phyloP scores from a whole-genome alignment of 2,113 vertebrate genomes.

The human (Homo sapiens) region GRCh38 chr4:182923001-182923500 shows the following conservation, averaged over 20 bases:
- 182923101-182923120: background rate
- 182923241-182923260: background rate
- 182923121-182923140: background rate
- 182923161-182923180: background rate
- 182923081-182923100: background rate
- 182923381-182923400: fast-evolving
- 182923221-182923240: background rate
- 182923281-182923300: background rate
- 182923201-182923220: background rate
- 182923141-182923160: background rate
- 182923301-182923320: too few species aligned
- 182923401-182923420: background rate
- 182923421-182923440: background rate
- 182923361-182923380: background rate
- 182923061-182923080: background rate
- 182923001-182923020: background rate
- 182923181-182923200: background rate
- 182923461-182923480: background rate
- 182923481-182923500: background rate
- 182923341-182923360: background rate
- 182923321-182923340: background rate
- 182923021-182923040: background rate
- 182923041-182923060: background rate
- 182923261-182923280: background rate
- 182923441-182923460: background rate